phyloP scores from a whole-genome alignment of 2,888 invertebrate genomes.

The Lutraria lutraria region DNA sequence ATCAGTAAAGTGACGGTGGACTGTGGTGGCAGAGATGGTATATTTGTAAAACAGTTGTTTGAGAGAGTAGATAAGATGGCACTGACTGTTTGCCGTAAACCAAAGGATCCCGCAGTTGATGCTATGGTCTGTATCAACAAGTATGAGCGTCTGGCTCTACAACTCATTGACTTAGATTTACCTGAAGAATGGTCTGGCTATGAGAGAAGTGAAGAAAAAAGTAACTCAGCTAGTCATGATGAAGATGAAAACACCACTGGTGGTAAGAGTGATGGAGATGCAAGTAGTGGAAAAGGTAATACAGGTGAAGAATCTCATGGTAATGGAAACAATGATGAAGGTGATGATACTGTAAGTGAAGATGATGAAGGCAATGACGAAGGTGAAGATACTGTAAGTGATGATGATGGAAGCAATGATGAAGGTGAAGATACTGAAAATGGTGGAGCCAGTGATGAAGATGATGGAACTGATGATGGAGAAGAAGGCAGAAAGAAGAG shows the following conservation, averaged over 20 bases:
- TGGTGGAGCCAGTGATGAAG: neutral
- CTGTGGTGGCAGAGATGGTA: slow-evolving; percentile 24
- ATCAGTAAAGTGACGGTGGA: slow-evolving; percentile 39
- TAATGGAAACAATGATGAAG: slow-evolving; percentile 4
- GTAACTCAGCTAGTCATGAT: neutral
- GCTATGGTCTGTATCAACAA: slow-evolving; percentile 43
- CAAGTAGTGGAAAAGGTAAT: neutral
- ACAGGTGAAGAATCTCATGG: neutral
- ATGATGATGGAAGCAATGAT: neutral
- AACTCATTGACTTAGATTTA: slow-evolving; percentile 8
- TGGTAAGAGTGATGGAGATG: neutral
- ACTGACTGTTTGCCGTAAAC: slow-evolving; percentile 19
- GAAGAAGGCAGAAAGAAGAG: neutral
- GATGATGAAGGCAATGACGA: slow-evolving; percentile 22
- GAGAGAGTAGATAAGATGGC: slow-evolving; percentile 24
- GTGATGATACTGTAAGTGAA: neutral
- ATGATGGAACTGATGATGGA: neutral
- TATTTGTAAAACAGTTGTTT: slow-evolving; percentile 16
- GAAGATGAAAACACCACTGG: too few relatives aligned
- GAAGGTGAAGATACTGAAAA: neutral
- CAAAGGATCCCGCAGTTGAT: slow-evolving; percentile 36
- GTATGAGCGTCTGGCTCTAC: slow-evolving; percentile 38
- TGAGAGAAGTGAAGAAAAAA: neutral
- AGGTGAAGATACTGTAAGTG: neutral
- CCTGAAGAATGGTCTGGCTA: neutral